Evolutionary conservation across 35 echinoderm and acorn worm genomes (phyloP).

Genomic region (Amphiura filiformis): DNA sequence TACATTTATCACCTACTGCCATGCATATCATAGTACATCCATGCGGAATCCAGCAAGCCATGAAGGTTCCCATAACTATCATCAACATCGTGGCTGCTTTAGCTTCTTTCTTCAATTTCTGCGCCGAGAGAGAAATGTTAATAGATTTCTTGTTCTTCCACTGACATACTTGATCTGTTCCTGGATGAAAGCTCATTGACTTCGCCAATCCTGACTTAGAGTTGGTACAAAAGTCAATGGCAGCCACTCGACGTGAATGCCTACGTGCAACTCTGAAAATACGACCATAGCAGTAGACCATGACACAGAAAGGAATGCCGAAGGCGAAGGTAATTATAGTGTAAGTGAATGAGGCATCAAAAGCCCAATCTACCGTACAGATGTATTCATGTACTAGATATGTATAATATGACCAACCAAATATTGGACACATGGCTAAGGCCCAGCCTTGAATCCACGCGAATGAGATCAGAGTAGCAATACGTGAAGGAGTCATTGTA

Average conservation of each 20-base stretch:
- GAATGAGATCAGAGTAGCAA: not conserved
- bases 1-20: not conserved
- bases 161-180: not conserved
- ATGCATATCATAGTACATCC: slow-evolving; percentile 15
- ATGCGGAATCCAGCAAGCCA: slow-evolving; percentile 40
- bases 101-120: slow-evolving; percentile 16
- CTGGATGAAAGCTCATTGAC: not conserved
- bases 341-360: not conserved
- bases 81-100: slow-evolving; percentile 18
- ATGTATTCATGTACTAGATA: not conserved
- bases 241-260: not conserved
- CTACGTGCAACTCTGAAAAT: not conserved
- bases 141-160: not conserved
- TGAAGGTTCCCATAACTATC: slow-evolving; percentile 16
- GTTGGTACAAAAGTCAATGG: not conserved
- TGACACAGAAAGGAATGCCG: not conserved
- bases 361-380: not conserved
- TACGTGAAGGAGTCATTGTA: not conserved
- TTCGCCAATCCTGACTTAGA: not conserved
- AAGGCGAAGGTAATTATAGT: not conserved
- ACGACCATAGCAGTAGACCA: not conserved
- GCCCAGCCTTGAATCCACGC: not conserved
- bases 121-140: not conserved
- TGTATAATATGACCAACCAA: not conserved
- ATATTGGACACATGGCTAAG: not conserved